Conservation (phyloP, 2,113 vertebrate genomes). For the Tupaia tana region DNA sequence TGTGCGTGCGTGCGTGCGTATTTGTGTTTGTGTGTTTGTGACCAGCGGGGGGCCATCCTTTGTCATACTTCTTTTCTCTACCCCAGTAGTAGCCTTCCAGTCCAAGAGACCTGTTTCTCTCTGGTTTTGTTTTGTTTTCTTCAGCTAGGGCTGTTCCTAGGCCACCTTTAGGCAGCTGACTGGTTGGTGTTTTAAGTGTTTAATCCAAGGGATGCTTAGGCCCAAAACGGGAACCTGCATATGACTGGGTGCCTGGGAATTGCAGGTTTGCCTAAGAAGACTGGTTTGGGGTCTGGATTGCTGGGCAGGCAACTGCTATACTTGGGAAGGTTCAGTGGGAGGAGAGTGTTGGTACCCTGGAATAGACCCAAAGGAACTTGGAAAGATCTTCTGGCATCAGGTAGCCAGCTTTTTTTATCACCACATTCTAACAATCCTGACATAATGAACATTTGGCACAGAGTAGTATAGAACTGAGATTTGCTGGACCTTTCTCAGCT, state of each 20-base stretch:
- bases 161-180: conserved; percentile 12
- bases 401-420: conserved; percentile 38
- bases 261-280: conserved; percentile 52
- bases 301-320: background rate
- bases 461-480: background rate
- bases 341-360: conserved; percentile 9
- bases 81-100: background rate
- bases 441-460: conserved; percentile 38
- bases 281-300: background rate
- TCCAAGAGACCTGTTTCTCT: conserved; percentile 12
- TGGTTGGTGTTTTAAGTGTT: conserved; percentile 63
- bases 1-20: background rate
- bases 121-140: conserved; percentile 21
- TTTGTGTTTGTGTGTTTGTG: background rate
- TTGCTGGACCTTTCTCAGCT: conserved; percentile 48
- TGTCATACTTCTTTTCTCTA: conserved; percentile 14
- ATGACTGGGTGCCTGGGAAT: conserved; percentile 13
- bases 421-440: conserved; percentile 3
- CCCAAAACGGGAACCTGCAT: conserved; percentile 21
- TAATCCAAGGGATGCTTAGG: conserved; percentile 41
- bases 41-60: conserved; percentile 17
- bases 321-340: conserved; percentile 41
- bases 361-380: conserved; percentile 30
- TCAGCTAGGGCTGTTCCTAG: background rate
- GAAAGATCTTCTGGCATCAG: conserved; percentile 1